Evolutionary conservation across 2,797 vertebrate species (phyloP).

Genomic region (Threskiornis aethiopicus): DNA sequence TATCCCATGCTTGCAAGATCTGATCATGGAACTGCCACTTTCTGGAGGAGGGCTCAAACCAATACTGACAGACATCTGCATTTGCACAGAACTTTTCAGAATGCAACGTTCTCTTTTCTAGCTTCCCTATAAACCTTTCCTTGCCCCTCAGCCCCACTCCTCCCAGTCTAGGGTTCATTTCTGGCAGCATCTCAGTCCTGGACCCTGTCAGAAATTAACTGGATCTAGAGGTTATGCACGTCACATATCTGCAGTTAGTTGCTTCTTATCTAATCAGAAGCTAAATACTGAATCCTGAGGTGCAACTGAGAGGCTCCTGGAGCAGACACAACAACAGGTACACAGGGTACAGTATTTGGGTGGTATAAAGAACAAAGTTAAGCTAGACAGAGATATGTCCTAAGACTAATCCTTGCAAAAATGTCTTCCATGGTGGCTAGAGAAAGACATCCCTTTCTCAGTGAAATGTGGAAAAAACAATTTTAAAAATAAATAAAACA

Average conservation of each 20-base stretch:
- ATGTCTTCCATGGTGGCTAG: neutral
- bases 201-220: neutral
- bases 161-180: neutral
- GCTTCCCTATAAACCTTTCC: neutral
- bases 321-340: neutral
- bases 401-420: neutral
- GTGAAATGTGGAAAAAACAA: neutral
- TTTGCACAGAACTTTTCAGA: neutral
- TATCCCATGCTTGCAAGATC: neutral
- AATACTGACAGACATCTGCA: neutral
- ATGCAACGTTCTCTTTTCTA: neutral
- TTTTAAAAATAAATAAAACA: neutral
- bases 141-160: neutral
- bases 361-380: neutral
- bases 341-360: neutral
- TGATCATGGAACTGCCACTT: neutral
- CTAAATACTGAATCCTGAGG: neutral
- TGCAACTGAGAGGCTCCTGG: neutral
- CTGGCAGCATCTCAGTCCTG: neutral
- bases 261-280: neutral
- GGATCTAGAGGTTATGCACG: neutral
- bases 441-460: neutral
- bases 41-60: neutral
- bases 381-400: neutral
- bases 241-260: neutral